Evolutionary conservation across 1,140 invertebrate genomes (phyloP), one percentile per base, ranked within the genome.

Genomic region (Drosophila auraria): DNA sequence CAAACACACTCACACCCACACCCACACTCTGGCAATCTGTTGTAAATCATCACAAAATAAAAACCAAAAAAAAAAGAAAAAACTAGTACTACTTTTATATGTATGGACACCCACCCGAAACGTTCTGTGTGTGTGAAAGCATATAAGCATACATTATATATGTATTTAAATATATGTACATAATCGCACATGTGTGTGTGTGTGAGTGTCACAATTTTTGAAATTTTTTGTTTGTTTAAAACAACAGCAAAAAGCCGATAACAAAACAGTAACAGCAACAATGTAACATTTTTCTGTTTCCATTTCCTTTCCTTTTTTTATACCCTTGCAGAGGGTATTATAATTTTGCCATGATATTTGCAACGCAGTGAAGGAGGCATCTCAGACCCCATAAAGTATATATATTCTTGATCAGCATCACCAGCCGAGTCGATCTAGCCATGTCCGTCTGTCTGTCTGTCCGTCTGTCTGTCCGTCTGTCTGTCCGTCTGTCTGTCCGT

Each of bases 31-130:
- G 45, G 50, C 56, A 66, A 77, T 82, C 53, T 80, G 83, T 78
- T 87, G 68, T 80, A 83, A 80, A 87, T 87, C 83, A 87, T 80
- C 71, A 83, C 64, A 70, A 58, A 78, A 58, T 51, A 47, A 60
- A 61, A 65, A 33, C 12, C 3, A 38, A 51, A 51, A 38, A 33
- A 60, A 27, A 56, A 15, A 7, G 20, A 56, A 56, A 38, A 20
- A 20, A 20, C 20, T 56, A 56, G 53, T 38, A 38, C 53, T 36
- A 36, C 33, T 36, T 36, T 3, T 25, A 17, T 27, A 27, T 17
- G 25, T 40, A 40, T 57, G 40, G 15, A 42, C 40, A 42, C 58
- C 68, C 53, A 78, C 60, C 68, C 81, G 20, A 54, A 54, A 77
- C 78, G 49, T 74, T 81, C 60, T 80, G 71, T 33, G 30, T 47